These are phyloP conservation scores for Muricea muricata DNA, from an alignment of 92 coral and sea anemone species.

Conservation along the genomic window DNA sequence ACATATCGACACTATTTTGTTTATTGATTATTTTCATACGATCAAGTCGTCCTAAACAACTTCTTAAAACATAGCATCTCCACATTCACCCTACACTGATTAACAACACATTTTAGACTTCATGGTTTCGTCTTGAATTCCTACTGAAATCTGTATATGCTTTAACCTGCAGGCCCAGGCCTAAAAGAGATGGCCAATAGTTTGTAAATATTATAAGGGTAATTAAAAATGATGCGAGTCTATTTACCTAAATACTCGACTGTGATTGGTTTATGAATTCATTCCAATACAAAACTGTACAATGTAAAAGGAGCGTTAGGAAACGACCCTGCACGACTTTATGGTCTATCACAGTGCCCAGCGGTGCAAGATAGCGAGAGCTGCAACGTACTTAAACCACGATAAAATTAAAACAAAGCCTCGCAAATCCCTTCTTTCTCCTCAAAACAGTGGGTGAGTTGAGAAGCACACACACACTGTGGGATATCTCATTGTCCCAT, in stretches of 20 bases:
- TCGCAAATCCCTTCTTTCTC: slow-evolving; percentile 49
- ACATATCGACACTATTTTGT: slow-evolving; percentile 53
- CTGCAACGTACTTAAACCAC: slow-evolving; percentile 8
- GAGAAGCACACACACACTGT: slow-evolving; percentile 1
- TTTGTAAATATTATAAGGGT: slow-evolving; percentile 99
- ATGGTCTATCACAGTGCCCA: slow-evolving; percentile 29
- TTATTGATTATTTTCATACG: slow-evolving; percentile 46
- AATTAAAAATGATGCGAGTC: slow-evolving; percentile 99
- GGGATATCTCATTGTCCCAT: slow-evolving; percentile 16
- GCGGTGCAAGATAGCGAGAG: slow-evolving; percentile 36
- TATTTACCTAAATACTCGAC: slow-evolving; percentile 88
- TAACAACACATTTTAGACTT: not conserved
- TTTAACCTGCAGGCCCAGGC: not conserved
- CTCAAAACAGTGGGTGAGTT: slow-evolving; percentile 15
- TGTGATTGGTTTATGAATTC: slow-evolving; percentile 95
- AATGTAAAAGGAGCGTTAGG: slow-evolving; percentile 77
- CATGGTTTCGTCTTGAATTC: not conserved
- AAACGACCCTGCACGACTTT: slow-evolving; percentile 8
- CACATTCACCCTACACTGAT: not conserved
- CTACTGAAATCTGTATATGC: not conserved
- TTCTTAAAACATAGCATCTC: not conserved
- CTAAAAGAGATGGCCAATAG: slow-evolving; percentile 28
- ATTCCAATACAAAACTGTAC: slow-evolving; percentile 89
- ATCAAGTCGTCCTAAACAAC: slow-evolving; percentile 36
- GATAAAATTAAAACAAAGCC: slow-evolving; percentile 23